A percentile compares a stretch with the other conserved stretches of the same genome.
Conservation (phyloP, 2,113 vertebrate species). For the Crotalus viridis region DNA sequence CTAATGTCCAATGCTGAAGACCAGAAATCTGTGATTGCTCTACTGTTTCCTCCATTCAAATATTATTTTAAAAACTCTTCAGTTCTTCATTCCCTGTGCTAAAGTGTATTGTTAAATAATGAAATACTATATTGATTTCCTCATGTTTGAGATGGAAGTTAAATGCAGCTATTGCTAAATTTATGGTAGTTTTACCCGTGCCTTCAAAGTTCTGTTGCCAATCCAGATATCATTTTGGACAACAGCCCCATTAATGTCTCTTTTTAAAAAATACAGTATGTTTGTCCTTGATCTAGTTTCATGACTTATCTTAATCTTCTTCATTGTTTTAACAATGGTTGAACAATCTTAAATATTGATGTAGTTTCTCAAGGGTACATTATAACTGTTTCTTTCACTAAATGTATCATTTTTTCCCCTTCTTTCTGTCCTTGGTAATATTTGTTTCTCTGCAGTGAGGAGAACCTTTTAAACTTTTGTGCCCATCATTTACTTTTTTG, state of each 20-base stretch:
- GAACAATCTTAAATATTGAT: not conserved
- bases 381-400: not conserved
- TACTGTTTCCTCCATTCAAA: not conserved
- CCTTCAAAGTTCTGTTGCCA: not conserved
- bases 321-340: not conserved
- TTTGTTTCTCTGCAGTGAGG: not conserved
- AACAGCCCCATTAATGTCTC: fast-evolving
- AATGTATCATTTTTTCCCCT: not conserved
- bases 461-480: not conserved
- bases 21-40: not conserved
- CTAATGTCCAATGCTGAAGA: not conserved
- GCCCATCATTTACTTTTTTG: not conserved
- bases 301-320: not conserved
- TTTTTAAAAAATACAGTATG: not conserved
- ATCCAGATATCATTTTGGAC: not conserved
- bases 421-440: not conserved
- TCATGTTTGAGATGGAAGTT: not conserved
- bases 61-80: not conserved
- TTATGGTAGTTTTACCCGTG: not conserved
- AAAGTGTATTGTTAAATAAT: not conserved
- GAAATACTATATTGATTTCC: not conserved
- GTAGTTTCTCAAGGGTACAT: not conserved
- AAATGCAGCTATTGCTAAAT: not conserved
- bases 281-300: conserved; percentile 11
- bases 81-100: not conserved